Evolutionary conservation across 2,888 invertebrate genomes (phyloP), one percentile per base, ranked within the genome.

Genomic region (Hetaerina titia): DNA sequence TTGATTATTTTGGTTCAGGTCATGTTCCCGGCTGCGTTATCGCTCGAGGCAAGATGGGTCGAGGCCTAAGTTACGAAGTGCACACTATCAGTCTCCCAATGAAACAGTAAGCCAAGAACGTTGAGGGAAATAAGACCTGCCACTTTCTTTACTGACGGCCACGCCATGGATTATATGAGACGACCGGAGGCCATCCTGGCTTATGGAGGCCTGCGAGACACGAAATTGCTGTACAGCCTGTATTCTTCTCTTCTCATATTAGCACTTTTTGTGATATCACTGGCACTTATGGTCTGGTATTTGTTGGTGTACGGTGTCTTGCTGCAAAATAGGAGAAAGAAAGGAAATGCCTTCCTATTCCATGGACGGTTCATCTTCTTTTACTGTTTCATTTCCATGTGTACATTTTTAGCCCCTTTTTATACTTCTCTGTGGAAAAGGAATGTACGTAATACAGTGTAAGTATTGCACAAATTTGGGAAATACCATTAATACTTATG

Each of bases 321-420:
- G n/a, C 22, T 92, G 56, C 69, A 64, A 7, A 92, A 31, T 11
- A 92, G n/a, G 69, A 17, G 56, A n/a, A 56, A 56, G 2, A 64
- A 19, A 22, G 69, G 92, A 8, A 92, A 92, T 69, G 69, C 64
- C 11, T n/a, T 92, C n/a, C 69, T 92, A 11, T 92, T 92, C 57
- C 92, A 92, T n/a, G 92, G 92, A 8, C 63, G 92, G 7, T 92
- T 92, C 69, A 22, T 92, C 11, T 31, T 92, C 19, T 92, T 22
- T n/a, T 92, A 92, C n/a, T 69, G 69, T 5, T 19, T 92, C n/a
- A 69, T 92, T 56, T 92, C 92, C 56, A 69, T 56, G 74, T 60
- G 17, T 92, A 69, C 56, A 56, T 92, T 45, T 60, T 60, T 8
- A 69, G n/a, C n/a, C n/a, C 57, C 6, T 25, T 56, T 11, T 56